These are phyloP conservation scores for Gonioctena quinquepunctata DNA, from an alignment of 1,140 invertebrate species.

Conservation along the genomic window DNA sequence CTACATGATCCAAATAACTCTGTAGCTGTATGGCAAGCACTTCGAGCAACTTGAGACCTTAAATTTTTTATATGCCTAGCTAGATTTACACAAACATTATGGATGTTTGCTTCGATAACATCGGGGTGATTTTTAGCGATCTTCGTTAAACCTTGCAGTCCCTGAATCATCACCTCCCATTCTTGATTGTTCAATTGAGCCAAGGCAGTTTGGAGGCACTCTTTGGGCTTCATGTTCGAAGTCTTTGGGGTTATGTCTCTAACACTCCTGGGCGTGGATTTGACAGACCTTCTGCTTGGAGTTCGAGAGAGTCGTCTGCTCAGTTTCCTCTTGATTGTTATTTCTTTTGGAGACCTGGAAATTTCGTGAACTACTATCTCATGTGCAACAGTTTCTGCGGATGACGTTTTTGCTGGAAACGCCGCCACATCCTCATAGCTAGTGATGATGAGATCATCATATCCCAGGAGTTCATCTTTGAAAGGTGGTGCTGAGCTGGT, in stretches of 20 bases:
- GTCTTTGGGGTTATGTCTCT: not conserved
- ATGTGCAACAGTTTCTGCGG: not conserved
- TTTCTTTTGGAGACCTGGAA: conserved; percentile 1
- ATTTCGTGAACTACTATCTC: not conserved
- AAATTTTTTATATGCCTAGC: conserved; percentile 83
- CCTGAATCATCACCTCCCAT: conserved; percentile 74
- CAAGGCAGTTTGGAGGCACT: conserved; percentile 66
- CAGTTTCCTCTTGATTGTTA: conserved; percentile 19
- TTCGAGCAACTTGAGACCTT: conserved; percentile 85
- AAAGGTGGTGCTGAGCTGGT: conserved; percentile 45
- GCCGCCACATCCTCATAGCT: not conserved
- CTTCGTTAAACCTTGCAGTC: conserved; percentile 73
- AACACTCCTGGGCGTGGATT: conserved; percentile 27
- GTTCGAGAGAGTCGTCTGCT: conserved; percentile 28
- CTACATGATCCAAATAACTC: conserved; percentile 75
- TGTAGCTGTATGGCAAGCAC: conserved; percentile 78
- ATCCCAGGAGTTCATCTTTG: conserved; percentile 32
- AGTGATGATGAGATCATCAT: conserved; percentile 10
- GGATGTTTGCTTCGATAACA: conserved; percentile 61
- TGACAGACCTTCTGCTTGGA: conserved; percentile 17
- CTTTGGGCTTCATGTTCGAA: conserved; percentile 63
- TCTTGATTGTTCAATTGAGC: conserved; percentile 72
- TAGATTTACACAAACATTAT: conserved; percentile 70
- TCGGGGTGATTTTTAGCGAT: conserved; percentile 75
- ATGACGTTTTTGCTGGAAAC: not conserved